Percentiles rank a stretch among this genome's conserved stretches.
These are phyloP conservation scores for Phocoena phocoena DNA, from an alignment of 2,113 vertebrate genomes.

Conservation along the genomic window DNA sequence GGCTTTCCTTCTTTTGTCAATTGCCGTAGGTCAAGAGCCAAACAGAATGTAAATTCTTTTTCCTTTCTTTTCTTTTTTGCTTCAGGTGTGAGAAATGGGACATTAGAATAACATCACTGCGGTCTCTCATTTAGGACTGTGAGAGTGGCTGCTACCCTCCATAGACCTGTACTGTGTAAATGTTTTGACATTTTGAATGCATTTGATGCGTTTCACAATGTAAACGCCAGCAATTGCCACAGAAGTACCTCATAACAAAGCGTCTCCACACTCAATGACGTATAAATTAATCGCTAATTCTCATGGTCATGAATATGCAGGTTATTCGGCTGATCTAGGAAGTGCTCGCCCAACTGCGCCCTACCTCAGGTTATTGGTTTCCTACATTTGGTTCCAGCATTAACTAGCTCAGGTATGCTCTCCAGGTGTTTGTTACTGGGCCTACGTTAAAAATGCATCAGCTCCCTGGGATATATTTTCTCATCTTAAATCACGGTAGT, in stretches of 20 bases:
- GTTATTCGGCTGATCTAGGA: not conserved
- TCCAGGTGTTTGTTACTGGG: not conserved
- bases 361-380: not conserved
- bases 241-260: too few species aligned
- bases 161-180: fast-evolving
- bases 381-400: fast-evolving
- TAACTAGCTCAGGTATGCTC: not conserved
- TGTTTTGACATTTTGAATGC: fast-evolving
- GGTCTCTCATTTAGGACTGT: not conserved
- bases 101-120: fast-evolving
- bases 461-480: fast-evolving
- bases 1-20: not conserved
- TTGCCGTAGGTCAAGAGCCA: not conserved
- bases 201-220: fast-evolving
- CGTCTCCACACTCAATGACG: fast-evolving
- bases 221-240: fast-evolving
- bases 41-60: fast-evolving
- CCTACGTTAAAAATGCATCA: fast-evolving
- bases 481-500: fast-evolving
- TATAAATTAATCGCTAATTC: not conserved
- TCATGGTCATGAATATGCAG: fast-evolving
- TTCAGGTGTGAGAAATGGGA: too few species aligned
- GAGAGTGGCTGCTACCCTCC: not conserved
- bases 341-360: fast-evolving
- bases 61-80: too few species aligned